Evolutionary conservation across 2,888 invertebrate species (phyloP), one percentile per base, ranked within the genome.

Genomic region (Aplocera efformata): DNA sequence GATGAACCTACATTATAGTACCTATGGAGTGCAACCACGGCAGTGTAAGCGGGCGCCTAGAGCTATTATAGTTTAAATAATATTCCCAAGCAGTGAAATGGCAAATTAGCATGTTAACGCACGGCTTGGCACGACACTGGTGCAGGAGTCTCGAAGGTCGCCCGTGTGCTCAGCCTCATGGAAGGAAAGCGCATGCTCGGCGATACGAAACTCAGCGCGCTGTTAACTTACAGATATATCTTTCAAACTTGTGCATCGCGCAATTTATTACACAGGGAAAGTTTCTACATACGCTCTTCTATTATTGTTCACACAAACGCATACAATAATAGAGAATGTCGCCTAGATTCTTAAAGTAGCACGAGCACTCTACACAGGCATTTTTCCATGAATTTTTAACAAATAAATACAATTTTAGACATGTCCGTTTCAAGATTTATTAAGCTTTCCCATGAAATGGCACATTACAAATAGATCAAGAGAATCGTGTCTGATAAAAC

Each of bases 91-190:
- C 35, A 29, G 26, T 7, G 32, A 30, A 33, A 32, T 40, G 40
- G 20, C 10, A 37, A 45, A 45, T 45, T 36, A 32, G 26, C 26
- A 27, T 22, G 32, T 40, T 45, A 34, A 42, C 34, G 42, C 41
- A 34, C 29, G 35, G 37, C 20, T 38, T 29, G 22, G 10, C 28
- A 26, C 6, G 6, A 7, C 29, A 7, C 30, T 25, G 22, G 27
- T 32, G 22, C 36, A 23, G 23, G 30, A 38, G 23, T 38, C 42
- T 47, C 31, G 29, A 47, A 44, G 48, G 41, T 32, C 34, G 34
- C n/a, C 28, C 35, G 29, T 48, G 48, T 48, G 48, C 29, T 24
- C 43, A 44, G 22, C 24, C 25, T 32, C 28, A 35, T 28, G 41
- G 37, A 48, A 43, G 36, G 22, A 23, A 33, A 35, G 28, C 7